Evolutionary conservation across 2,888 invertebrate genomes (phyloP), one percentile per base, ranked within the genome.

Genomic region (Carabus problematicus): DNA sequence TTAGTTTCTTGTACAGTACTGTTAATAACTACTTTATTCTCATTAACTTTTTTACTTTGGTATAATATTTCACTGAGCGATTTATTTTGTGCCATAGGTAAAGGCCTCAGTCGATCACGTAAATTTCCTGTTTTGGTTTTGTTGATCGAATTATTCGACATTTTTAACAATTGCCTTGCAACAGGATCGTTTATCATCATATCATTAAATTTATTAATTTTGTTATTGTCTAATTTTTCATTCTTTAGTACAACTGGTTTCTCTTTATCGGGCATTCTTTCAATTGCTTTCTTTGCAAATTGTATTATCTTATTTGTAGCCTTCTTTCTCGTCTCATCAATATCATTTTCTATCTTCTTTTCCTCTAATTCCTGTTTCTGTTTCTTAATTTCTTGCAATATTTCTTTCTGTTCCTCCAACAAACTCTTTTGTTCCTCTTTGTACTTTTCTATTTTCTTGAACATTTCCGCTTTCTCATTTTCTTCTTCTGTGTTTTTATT

Each of bases 361-460:
- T 72, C 70, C 55, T 73, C 73, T 71, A 72, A 75, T 71, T 29
- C 52, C n/a, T 52, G 55, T 41, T 76, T 75, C 42, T 76, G 77
- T 72, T 71, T 75, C 67, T 86, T 84, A 18, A 89, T 81, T 77
- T 89, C 86, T 71, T 87, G 82, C 55, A 89, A 77, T 70, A 90
- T 83, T 76, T 88, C 84, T 74, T 89, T 88, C 74, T 90, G 89
- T 76, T 91, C 88, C 73, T 89, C 85, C 41, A 91, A 83, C 71
- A 91, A 80, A 77, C 89, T 86, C 75, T 88, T 85, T 75, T 90
- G 89, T 76, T 89, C 88, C 77, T 88, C 84, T 69, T 89, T 88
- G 72, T 91, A 89, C 76, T 88, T 86, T 79, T 90, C 88, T 16
- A 91, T 83, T 14, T 88, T 88, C 77, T 88, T 86, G 41, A 89